Percentiles rank a stretch among this genome's conserved stretches.
These are phyloP conservation scores for Acanthis flammea DNA, from an alignment of 2,797 vertebrate species.

Conservation along the genomic window DNA sequence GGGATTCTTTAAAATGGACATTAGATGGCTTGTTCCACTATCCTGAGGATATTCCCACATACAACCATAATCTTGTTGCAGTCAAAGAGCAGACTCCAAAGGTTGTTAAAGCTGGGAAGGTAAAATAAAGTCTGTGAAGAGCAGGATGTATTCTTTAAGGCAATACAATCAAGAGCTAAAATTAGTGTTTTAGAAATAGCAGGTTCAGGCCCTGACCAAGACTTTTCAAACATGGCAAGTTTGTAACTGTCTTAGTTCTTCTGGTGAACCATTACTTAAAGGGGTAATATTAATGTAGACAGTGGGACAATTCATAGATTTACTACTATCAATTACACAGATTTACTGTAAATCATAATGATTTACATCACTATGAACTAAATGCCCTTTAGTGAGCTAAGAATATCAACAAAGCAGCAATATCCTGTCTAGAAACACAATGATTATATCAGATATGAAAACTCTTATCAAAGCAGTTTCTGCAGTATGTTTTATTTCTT, in stretches of 20 bases:
- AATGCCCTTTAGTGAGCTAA: neutral
- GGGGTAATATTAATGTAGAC: neutral
- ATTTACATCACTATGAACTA: neutral
- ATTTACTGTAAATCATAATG: no score
- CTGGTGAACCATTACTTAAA: neutral
- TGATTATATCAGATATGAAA: neutral
- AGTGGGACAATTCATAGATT: neutral
- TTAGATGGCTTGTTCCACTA: neutral
- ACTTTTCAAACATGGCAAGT: neutral
- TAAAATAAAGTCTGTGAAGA: neutral
- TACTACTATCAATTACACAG: neutral
- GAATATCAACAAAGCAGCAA: neutral
- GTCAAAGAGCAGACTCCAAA: neutral
- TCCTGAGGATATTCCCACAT: neutral
- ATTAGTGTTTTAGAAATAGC: neutral
- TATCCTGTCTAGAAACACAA: neutral
- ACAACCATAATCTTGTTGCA: neutral
- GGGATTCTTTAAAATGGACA: neutral
- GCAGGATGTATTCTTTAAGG: neutral
- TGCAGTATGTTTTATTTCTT: neutral
- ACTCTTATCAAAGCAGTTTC: neutral
- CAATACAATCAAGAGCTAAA: neutral
- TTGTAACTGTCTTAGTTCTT: neutral
- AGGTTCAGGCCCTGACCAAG: neutral
- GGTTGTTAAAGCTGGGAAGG: neutral